Evolutionary conservation across 1,140 invertebrate species (phyloP), one percentile per base, ranked within the genome.

Genomic region (Oryzaephilus surinamensis): DNA sequence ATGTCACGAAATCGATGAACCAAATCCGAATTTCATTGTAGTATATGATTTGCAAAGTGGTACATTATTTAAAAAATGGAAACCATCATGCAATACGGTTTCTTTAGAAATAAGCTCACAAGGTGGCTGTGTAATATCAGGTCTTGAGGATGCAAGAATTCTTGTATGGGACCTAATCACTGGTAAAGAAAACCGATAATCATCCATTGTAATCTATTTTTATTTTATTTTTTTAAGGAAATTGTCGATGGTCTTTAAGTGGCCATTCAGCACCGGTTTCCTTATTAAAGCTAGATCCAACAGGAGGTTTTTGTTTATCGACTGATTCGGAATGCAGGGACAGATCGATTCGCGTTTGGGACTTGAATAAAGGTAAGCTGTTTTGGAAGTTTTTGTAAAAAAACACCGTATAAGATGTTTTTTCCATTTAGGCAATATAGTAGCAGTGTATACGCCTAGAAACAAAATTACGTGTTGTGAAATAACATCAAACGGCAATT

Each of bases 21-120:
- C 79, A 0, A 73, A 76, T 17, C 82, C 85, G 1, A 90, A 89
- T 66, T 90, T 89, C 66, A 85, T 92, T 35, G 83, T 89, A 23
- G 84, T 91, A 16, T 92, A 90, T 61, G 87, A 92, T 64, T 68
- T 92, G n/a, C 81, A 86, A 65, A 89, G 83, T 48, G 87, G 87
- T n/a, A 90, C 85, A 2, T 58, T 90, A 44, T 90, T 90, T 64
- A 89, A 89, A 63, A 87, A 87, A 64, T 88, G 85, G 83, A 90
- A 90, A 62, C 83, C 84, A 1, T 76, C 75, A 26, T 77, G 77
- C 40, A 81, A 83, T 59, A 85, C 81, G 4, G 81, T 82, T 1
- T 75, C 81, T 7, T 65, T 90, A 41, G 81, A 83, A 43, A 87
- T 90, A 57, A 86, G 84, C 43, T 84, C 84, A 12, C 68, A 72